These are phyloP conservation scores for Onchidella celtica DNA, from an alignment of 2,888 invertebrate genomes.

Conservation along the genomic window DNA sequence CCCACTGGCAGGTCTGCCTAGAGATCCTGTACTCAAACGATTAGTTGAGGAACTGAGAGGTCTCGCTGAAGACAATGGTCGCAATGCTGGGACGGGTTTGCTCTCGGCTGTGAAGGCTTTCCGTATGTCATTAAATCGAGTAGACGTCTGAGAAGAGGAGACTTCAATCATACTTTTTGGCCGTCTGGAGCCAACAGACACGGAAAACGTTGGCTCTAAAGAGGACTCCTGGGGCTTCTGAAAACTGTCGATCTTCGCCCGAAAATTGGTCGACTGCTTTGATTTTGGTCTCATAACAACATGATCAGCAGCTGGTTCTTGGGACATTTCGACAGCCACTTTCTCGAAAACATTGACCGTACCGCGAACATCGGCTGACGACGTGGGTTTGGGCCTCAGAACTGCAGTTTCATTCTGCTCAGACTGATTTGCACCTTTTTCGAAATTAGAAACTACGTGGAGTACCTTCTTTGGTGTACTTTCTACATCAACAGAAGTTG, in stretches of 20 bases:
- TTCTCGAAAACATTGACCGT: background rate
- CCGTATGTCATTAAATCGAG: slow-evolving; percentile 9
- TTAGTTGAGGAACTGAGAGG: slow-evolving; percentile 61
- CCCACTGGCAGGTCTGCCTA: slow-evolving; percentile 18
- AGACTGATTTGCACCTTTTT: slow-evolving; percentile 5
- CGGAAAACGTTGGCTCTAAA: background rate
- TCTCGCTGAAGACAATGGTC: slow-evolving; percentile 62
- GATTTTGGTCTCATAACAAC: slow-evolving; percentile 14
- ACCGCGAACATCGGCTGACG: background rate
- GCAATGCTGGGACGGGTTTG: slow-evolving; percentile 37
- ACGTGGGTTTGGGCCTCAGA: background rate
- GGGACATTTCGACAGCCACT: background rate
- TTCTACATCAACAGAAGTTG: background rate
- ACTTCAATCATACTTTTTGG: slow-evolving; percentile 41
- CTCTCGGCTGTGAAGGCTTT: slow-evolving; percentile 12
- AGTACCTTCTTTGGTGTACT: background rate
- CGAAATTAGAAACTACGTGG: background rate
- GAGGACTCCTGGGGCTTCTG: background rate
- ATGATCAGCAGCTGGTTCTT: background rate
- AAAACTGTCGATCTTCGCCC: slow-evolving; percentile 8
- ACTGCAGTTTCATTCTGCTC: background rate
- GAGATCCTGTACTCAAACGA: slow-evolving; percentile 42
- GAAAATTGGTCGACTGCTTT: slow-evolving; percentile 8
- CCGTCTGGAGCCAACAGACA: background rate
- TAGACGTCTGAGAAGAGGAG: background rate